A percentile compares a stretch with the other conserved stretches of the same genome.
These are phyloP conservation scores for Julus scandinavius DNA, from an alignment of 2,888 invertebrate genomes.

Conservation along the genomic window DNA sequence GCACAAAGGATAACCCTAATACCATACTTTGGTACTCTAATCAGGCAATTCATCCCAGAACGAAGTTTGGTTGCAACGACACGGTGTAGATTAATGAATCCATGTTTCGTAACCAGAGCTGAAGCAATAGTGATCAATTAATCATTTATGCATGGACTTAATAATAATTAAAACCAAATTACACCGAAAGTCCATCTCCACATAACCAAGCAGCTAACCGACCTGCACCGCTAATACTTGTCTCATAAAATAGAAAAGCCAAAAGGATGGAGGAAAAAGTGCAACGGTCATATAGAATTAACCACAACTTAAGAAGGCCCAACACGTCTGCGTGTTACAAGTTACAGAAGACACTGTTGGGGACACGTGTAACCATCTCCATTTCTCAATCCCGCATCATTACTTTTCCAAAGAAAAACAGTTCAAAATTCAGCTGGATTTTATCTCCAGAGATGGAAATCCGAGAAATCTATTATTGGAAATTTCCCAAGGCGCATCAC, in stretches of 20 bases:
- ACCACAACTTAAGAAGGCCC: constrained; percentile 38
- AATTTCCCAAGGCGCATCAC: constrained; percentile 46
- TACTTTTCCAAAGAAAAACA: constrained; percentile 45
- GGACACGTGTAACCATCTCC: constrained; percentile 31
- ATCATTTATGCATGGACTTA: background rate
- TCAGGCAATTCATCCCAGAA: too few species aligned
- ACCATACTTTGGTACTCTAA: too few species aligned
- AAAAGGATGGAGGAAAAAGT: background rate
- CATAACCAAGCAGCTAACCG: background rate
- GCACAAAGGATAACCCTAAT: too few species aligned
- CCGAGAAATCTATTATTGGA: constrained; percentile 38
- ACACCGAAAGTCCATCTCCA: background rate
- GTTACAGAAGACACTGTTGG: constrained; percentile 39
- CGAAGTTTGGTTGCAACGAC: background rate
- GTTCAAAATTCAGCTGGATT: constrained; percentile 45
- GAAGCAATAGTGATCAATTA: background rate
- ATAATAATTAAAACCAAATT: background rate
- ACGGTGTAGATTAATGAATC: background rate
- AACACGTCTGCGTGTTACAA: background rate
- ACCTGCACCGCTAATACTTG: background rate
- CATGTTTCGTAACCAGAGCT: background rate
- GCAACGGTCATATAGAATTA: background rate
- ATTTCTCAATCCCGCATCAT: constrained; percentile 44
- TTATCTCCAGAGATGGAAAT: constrained; percentile 43
- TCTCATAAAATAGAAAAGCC: background rate